A percentile compares a stretch with the other conserved stretches of the same genome.
phyloP scores from a whole-genome alignment of 2,113 vertebrate species.

The Tretioscincus oriximinensis region DNA sequence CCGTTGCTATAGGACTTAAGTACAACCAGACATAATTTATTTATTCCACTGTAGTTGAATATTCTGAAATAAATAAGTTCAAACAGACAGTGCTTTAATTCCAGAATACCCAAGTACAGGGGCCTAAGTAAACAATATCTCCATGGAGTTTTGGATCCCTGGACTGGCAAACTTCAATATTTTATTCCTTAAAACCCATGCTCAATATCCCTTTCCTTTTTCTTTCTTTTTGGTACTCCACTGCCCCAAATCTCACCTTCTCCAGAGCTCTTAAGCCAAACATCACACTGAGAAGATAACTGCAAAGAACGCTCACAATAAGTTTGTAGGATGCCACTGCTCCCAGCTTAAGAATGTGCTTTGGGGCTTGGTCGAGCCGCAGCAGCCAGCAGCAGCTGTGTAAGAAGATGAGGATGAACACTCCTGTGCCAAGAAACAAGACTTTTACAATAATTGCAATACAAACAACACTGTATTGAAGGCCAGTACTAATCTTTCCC shows the following conservation, averaged over 20 bases:
- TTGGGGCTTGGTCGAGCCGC: constrained; percentile 45
- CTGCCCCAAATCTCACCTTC: background rate
- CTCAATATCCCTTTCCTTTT: background rate
- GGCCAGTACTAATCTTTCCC: background rate
- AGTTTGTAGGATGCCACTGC: constrained; percentile 14
- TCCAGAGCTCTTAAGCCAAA: background rate
- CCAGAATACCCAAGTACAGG: background rate
- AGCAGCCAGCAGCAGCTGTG: constrained; percentile 53
- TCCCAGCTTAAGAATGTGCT: constrained; percentile 57
- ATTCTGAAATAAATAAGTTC: too few species aligned
- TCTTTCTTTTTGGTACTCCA: background rate
- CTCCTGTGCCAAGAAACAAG: constrained; percentile 13
- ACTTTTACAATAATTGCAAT: background rate
- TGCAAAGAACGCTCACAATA: background rate
- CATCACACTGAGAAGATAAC: background rate
- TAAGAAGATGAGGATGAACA: background rate
- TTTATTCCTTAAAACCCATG: background rate
- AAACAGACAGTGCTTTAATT: too few species aligned
- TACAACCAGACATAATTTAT: too few species aligned
- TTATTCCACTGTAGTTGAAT: too few species aligned
- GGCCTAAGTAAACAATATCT: background rate
- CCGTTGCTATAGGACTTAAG: too few species aligned
- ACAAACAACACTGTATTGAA: constrained; percentile 23
- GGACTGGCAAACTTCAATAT: background rate
- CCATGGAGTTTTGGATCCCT: background rate